Conservation (phyloP, 2,797 vertebrate genomes). For the Liasis olivaceus region DNA sequence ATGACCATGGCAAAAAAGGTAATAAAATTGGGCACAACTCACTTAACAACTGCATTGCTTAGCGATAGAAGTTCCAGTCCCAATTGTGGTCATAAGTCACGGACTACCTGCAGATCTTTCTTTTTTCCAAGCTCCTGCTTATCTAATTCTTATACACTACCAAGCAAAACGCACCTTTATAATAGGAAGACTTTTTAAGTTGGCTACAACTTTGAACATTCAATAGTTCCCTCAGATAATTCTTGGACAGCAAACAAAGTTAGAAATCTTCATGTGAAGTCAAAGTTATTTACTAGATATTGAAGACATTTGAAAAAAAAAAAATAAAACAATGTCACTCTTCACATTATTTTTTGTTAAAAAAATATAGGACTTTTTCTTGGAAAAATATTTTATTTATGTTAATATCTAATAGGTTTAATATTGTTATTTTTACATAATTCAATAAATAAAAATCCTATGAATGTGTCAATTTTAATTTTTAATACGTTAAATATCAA, state of each 20-base stretch:
- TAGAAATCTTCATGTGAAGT: not conserved
- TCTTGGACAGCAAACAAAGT: not conserved
- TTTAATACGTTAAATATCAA: not conserved
- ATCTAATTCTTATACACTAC: not conserved
- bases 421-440: not conserved
- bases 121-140: not conserved
- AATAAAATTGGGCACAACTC: too few species aligned
- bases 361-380: not conserved
- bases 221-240: not conserved
- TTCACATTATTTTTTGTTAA: not conserved
- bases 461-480: not conserved
- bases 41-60: too few species aligned
- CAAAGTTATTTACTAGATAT: not conserved
- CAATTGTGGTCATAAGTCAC: not conserved
- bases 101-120: not conserved
- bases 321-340: too few species aligned
- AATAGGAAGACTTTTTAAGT: not conserved
- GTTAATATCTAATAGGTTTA: not conserved
- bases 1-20: too few species aligned
- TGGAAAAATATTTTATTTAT: not conserved
- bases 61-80: too few species aligned
- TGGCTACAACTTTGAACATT: not conserved
- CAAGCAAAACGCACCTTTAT: not conserved
- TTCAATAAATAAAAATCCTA: not conserved
- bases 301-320: not conserved